These are phyloP conservation scores for Gobio gobio DNA, from an alignment of 2,113 vertebrate species.

Conservation along the genomic window DNA sequence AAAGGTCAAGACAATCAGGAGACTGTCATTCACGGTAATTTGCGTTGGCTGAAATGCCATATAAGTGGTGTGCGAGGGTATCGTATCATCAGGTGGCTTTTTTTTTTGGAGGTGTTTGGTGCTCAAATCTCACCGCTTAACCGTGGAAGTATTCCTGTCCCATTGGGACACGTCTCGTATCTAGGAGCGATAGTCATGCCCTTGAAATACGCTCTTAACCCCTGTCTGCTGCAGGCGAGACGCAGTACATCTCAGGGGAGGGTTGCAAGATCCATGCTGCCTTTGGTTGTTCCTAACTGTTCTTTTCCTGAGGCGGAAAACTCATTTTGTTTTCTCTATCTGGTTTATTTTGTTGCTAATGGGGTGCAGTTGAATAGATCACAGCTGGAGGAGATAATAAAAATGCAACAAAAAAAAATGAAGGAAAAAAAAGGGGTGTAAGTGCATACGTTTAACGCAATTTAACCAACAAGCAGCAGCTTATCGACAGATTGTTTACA, in stretches of 20 bases:
- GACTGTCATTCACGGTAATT: conserved; percentile 31
- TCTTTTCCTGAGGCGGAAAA: not conserved
- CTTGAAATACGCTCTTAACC: conserved; percentile 28
- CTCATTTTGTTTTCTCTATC: conserved; percentile 17
- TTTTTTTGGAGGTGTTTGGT: not conserved
- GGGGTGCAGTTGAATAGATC: conserved; percentile 11
- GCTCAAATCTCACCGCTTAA: conserved; percentile 7
- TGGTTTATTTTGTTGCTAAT: not conserved
- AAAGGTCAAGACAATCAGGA: conserved; percentile 35
- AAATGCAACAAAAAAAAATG: not conserved
- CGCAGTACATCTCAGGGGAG: not conserved
- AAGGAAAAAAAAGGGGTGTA: not conserved
- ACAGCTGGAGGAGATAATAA: not conserved
- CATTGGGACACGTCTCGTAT: not conserved
- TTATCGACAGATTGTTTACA: conserved; percentile 2
- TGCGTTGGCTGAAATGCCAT: conserved; percentile 41
- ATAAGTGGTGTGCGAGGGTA: conserved; percentile 20
- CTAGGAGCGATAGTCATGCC: conserved; percentile 3
- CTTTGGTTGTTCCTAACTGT: conserved; percentile 10
- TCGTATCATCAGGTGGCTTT: conserved; percentile 28
- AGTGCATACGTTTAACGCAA: not conserved
- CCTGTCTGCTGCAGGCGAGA: conserved; percentile 21
- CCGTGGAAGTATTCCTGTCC: not conserved
- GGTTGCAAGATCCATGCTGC: not conserved
- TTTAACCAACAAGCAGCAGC: not conserved